Evolutionary conservation across 92 coral and sea anemone species (phyloP), one percentile per base, ranked within the genome.

Genomic region (Siderastrea siderea): DNA sequence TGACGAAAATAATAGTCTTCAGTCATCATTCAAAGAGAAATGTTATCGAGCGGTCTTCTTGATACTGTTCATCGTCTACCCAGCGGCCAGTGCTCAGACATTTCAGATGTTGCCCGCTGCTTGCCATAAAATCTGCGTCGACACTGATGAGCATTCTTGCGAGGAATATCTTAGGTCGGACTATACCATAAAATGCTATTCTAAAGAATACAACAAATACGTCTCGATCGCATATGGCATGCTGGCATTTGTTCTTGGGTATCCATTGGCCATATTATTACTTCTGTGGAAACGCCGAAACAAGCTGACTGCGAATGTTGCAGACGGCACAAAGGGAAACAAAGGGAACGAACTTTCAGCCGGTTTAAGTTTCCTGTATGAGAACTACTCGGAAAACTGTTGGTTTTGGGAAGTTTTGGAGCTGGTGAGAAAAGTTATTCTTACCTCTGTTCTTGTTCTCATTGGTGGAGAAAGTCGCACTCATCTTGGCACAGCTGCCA

Each of bases 391-490:
- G 11, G 64, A 65, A 10, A 44, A 46, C 16, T 92, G 95, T 10
- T 92, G 95, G 95, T 92, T 78, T 61, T 88, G 94, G 94, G 94
- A 91, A 83, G 71, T 88, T 38, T 71, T 91, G 46, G 94, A 91
- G 74, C 55, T 91, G 3, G 38, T 73, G 10, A 74, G 94, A 60
- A 91, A 88, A 47, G 85, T 91, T 13, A 49, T 67, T 55, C 48
- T 91, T 47, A 87, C 92, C 14, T 70, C 80, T 10, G 67, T 81
- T 2, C 71, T 90, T 44, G 68, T 78, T 43, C 77, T 93, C 13
- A 88, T 88, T 57, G 89, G 88, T 14, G 88, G 89, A 26, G 89
- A 93, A 64, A 91, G 88, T 14, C 91, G 92, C 7, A 77, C 80
- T 53, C 61, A 89, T 63, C 86, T 92, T 1, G 95, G 90, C 1